Percentiles rank a stretch among this genome's conserved stretches.
phyloP scores from a whole-genome alignment of 2,113 vertebrate genomes.

The Origma solitaria region DNA sequence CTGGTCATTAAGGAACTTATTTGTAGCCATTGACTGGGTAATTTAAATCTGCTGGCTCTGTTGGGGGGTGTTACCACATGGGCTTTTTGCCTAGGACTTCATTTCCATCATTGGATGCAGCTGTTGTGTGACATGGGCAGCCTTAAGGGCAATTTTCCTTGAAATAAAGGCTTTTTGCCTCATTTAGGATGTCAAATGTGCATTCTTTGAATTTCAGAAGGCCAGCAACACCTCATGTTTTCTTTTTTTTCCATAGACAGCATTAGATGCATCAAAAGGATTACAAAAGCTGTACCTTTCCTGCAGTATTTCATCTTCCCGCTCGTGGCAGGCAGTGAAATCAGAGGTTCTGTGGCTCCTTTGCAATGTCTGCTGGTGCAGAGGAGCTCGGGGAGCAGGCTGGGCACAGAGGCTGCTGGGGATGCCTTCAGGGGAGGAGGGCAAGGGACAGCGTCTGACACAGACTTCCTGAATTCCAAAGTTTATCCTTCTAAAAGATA shows the following conservation, averaged over 20 bases:
- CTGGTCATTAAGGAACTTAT: background rate
- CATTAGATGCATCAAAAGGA: background rate
- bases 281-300: background rate
- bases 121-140: background rate
- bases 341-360: background rate
- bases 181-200: background rate
- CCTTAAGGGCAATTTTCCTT: background rate
- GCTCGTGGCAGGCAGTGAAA: background rate
- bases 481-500: background rate
- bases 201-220: background rate
- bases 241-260: background rate
- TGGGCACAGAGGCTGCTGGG: background rate
- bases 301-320: background rate
- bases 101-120: background rate
- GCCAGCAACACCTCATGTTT: background rate
- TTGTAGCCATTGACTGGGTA: background rate
- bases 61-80: background rate
- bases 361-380: background rate
- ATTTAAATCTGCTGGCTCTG: background rate
- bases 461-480: conserved; percentile 41
- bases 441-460: background rate
- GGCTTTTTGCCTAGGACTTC: background rate
- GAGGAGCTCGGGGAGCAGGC: background rate
- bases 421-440: background rate
- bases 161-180: background rate